Percentiles rank a stretch among this genome's conserved stretches.
phyloP scores from a whole-genome alignment of 2,888 invertebrate genomes.

The Prostheceraeus crozeri region DNA sequence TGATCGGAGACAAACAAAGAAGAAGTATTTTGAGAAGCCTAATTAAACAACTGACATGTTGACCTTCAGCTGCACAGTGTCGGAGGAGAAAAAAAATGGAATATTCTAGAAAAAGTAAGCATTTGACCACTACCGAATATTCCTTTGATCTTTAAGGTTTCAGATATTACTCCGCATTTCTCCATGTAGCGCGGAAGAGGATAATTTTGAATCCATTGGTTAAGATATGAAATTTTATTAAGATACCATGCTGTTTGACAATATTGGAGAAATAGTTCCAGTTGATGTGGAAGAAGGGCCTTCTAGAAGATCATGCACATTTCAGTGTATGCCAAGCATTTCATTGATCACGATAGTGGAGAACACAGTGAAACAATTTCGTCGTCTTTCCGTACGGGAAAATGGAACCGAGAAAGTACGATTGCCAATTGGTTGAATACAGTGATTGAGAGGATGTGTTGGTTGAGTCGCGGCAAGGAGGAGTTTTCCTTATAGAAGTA shows the following conservation, averaged over 20 bases:
- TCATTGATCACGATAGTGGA: too few relatives aligned
- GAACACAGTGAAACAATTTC: not conserved
- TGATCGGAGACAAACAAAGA: not conserved
- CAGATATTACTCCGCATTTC: not conserved
- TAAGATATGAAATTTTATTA: not conserved
- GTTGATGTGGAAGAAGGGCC: not conserved
- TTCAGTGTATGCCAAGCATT: too few relatives aligned
- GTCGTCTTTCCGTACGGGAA: not conserved
- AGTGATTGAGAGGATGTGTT: too few relatives aligned
- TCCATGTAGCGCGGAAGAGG: not conserved
- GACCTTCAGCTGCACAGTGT: not conserved
- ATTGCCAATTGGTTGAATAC: too few relatives aligned
- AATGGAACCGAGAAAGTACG: not conserved
- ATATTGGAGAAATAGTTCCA: not conserved
- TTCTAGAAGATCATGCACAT: conserved; percentile 7
- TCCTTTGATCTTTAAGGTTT: not conserved
- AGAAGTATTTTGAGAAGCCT: not conserved
- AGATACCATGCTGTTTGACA: not conserved
- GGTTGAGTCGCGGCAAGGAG: too few relatives aligned
- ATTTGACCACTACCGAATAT: not conserved
- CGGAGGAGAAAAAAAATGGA: too few relatives aligned
- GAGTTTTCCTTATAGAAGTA: too few relatives aligned
- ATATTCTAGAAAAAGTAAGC: not conserved
- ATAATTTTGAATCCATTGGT: not conserved
- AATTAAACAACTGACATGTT: not conserved